phyloP scores from a whole-genome alignment of 2,888 invertebrate species.

The Xylota segnis region DNA sequence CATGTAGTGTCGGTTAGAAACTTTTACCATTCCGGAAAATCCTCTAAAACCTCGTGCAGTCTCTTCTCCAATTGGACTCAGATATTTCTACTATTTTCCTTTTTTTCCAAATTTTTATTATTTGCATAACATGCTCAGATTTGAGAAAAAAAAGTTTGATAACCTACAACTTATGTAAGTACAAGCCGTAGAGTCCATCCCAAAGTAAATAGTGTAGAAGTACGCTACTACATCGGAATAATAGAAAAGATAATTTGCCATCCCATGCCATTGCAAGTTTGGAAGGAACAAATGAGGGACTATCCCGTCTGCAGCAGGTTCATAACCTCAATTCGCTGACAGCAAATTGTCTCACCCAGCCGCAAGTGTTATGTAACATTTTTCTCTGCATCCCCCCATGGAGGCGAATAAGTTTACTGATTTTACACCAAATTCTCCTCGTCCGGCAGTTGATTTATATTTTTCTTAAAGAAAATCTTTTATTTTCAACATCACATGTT shows the following conservation, averaged over 20 bases:
- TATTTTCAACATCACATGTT: conserved; percentile 65
- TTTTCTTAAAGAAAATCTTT: background rate
- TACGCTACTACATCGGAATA: background rate
- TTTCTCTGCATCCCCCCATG: background rate
- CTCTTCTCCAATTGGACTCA: too few species aligned
- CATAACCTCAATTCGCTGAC: conserved; percentile 65
- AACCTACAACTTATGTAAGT: conserved; percentile 71
- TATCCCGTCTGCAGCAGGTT: background rate
- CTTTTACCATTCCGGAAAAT: too few species aligned
- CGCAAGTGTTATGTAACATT: conserved; percentile 60
- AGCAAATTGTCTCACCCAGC: conserved; percentile 46
- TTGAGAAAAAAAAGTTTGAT: background rate
- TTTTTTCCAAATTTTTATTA: too few species aligned
- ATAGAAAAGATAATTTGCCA: background rate
- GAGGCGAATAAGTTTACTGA: background rate
- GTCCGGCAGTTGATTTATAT: background rate
- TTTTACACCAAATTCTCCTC: background rate
- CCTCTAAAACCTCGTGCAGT: too few species aligned
- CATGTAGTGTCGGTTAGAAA: too few species aligned
- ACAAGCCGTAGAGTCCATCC: background rate
- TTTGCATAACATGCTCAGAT: background rate
- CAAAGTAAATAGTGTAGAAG: background rate
- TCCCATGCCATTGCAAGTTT: background rate
- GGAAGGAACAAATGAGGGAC: background rate
- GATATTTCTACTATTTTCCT: background rate